Conservation (phyloP, 2,113 vertebrate species). For the Lichenostomus cassidix region DNA sequence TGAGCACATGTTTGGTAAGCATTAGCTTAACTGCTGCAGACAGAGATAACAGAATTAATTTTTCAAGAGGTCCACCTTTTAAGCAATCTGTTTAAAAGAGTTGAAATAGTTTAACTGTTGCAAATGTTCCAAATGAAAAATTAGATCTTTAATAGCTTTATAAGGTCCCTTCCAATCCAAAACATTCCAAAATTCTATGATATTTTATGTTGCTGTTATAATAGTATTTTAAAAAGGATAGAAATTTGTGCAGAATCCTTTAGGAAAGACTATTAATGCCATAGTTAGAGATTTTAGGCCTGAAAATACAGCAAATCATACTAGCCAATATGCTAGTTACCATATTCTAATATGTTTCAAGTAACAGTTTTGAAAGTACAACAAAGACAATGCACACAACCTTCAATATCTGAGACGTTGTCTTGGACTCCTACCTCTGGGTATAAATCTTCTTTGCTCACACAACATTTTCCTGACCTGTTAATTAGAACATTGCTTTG, state of each 20-base stretch:
- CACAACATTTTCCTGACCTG: not conserved
- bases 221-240: not conserved
- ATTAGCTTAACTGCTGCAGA: not conserved
- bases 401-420: not conserved
- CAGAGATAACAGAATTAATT: not conserved
- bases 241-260: not conserved
- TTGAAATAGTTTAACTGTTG: not conserved
- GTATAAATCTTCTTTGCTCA: not conserved
- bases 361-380: not conserved
- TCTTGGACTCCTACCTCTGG: not conserved
- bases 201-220: not conserved
- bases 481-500: not conserved
- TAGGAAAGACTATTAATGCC: not conserved
- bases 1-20: not conserved
- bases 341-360: not conserved
- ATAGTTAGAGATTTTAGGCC: not conserved
- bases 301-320: not conserved
- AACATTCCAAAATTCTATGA: not conserved
- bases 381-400: not conserved
- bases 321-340: not conserved
- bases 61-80: not conserved
- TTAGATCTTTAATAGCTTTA: not conserved
- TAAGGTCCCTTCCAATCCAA: not conserved
- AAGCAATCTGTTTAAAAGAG: not conserved
- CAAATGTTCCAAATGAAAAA: not conserved